Conservation (phyloP, 2,113 vertebrate genomes). For the Callipepla californica region DNA sequence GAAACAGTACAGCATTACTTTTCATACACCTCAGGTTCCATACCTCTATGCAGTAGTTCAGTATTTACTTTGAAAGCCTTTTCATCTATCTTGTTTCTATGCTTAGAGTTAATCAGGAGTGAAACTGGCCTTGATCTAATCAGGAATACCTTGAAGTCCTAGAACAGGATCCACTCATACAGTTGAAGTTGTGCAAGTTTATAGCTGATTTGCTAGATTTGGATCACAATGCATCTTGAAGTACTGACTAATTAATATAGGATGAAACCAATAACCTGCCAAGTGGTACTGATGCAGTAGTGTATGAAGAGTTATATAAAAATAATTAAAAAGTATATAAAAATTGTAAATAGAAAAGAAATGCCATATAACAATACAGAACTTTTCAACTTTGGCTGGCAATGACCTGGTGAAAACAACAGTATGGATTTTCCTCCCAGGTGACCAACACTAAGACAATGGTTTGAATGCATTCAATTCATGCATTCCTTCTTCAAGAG, state of each 20-base stretch:
- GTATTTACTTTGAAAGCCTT: neutral
- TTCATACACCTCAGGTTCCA: neutral
- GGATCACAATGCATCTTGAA: neutral
- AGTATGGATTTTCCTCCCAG: neutral
- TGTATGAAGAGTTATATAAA: neutral
- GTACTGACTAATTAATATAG: neutral
- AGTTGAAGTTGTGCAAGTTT: neutral
- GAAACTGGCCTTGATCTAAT: neutral
- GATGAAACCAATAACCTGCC: neutral
- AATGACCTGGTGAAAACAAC: neutral
- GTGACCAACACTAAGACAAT: neutral
- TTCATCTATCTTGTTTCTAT: neutral
- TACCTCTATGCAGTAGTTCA: neutral
- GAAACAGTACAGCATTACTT: neutral
- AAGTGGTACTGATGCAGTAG: neutral
- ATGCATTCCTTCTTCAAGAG: neutral
- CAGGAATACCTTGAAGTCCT: neutral
- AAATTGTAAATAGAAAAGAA: neutral
- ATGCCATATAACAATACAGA: neutral
- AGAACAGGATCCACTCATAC: neutral
- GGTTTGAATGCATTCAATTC: neutral
- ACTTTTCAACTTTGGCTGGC: neutral
- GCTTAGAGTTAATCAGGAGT: neutral
- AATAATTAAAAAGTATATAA: neutral
- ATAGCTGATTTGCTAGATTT: neutral